phyloP scores from a whole-genome alignment of 2,797 vertebrate genomes.

The Halcyon chelicuti region DNA sequence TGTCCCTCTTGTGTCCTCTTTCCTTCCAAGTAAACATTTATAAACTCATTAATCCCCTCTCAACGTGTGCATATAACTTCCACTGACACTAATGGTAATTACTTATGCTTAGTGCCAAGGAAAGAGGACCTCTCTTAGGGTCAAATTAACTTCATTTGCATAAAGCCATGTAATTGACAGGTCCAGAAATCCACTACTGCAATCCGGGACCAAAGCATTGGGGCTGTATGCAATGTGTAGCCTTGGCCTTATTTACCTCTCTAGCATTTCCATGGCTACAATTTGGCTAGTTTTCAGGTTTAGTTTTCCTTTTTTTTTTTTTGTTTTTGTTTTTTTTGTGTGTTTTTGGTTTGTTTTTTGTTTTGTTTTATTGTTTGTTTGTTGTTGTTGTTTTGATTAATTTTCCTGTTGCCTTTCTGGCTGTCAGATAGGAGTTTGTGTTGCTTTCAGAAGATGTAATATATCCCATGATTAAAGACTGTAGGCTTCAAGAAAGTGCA shows the following conservation, averaged over 20 bases:
- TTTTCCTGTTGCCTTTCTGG: neutral
- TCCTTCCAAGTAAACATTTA: neutral
- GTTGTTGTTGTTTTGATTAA: neutral
- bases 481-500: neutral
- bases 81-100: neutral
- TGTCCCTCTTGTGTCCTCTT: neutral
- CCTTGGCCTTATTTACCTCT: neutral
- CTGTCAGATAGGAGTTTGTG: neutral
- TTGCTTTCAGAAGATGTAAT: neutral
- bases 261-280: neutral
- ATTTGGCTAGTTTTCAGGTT: neutral
- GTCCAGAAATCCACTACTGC: neutral
- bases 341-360: neutral
- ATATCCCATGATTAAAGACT: neutral
- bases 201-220: neutral
- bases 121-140: neutral
- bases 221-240: neutral
- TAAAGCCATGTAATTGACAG: neutral
- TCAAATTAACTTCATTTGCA: neutral
- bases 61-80: neutral
- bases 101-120: neutral
- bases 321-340: too few relatives aligned
- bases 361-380: too few relatives aligned
- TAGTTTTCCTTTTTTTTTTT: too few relatives aligned
- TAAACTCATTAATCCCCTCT: neutral